Evolutionary conservation across 2,113 vertebrate genomes (phyloP).

Genomic region (Eubucco bourcierii): DNA sequence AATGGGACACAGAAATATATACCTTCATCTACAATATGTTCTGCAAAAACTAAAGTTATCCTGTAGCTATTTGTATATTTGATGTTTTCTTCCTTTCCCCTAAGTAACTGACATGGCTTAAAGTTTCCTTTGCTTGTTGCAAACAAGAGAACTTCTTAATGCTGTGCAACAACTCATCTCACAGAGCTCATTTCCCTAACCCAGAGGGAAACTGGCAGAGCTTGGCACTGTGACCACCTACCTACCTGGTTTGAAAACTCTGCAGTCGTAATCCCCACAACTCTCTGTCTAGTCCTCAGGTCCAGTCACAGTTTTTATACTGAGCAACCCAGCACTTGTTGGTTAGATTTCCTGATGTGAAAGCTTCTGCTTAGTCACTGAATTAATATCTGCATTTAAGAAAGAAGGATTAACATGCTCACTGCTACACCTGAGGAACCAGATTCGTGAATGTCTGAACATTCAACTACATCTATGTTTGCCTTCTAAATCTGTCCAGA

Average conservation of each 20-base stretch:
- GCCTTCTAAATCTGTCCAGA: not conserved
- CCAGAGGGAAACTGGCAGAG: not conserved
- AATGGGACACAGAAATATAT: not conserved
- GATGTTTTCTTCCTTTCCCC: not conserved
- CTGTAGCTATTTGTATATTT: not conserved
- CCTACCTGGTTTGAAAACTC: not conserved
- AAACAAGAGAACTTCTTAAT: not conserved
- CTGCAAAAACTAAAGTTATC: not conserved
- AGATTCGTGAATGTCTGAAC: not conserved
- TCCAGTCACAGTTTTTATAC: not conserved
- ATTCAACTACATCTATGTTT: not conserved
- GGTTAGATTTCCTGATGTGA: not conserved
- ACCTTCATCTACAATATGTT: not conserved
- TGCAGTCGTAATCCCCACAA: not conserved
- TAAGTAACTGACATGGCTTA: not conserved
- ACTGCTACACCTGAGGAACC: not conserved
- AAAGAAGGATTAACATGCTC: not conserved
- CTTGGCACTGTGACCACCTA: not conserved
- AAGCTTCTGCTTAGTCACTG: not conserved
- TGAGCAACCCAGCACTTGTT: accelerated
- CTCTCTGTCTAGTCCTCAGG: not conserved
- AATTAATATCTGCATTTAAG: not conserved
- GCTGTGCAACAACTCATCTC: not conserved
- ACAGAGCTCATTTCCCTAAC: not conserved
- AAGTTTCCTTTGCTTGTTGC: not conserved